These are phyloP conservation scores for Megatriorchis doriae DNA, from an alignment of 2,113 vertebrate genomes.

Conservation along the genomic window DNA sequence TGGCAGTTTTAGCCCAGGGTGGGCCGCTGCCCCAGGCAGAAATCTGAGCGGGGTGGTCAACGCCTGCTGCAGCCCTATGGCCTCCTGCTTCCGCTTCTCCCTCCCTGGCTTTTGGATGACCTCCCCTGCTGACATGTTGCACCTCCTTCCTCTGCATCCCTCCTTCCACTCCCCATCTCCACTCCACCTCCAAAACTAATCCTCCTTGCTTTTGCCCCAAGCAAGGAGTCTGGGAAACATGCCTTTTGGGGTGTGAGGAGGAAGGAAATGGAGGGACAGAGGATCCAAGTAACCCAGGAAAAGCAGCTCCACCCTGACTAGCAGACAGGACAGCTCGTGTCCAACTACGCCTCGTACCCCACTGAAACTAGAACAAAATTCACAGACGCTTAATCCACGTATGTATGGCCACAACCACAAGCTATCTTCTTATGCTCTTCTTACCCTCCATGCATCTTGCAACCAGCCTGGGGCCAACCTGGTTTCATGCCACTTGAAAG, in stretches of 20 bases:
- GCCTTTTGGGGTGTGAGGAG: background rate
- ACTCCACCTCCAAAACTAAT: background rate
- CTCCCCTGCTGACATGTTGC: background rate
- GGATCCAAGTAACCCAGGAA: rapidly evolving
- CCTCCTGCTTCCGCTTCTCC: background rate
- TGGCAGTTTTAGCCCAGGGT: background rate
- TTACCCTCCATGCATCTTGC: background rate
- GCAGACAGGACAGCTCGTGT: background rate
- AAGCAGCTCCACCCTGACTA: background rate
- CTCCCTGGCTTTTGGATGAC: background rate
- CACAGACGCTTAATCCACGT: too few relatives aligned
- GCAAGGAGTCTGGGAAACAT: background rate
- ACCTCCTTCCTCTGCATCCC: background rate
- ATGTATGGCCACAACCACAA: background rate
- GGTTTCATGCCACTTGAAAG: background rate
- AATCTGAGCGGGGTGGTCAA: background rate
- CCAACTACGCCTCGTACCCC: background rate
- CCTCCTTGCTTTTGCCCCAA: background rate
- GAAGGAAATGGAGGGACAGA: background rate
- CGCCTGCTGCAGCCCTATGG: background rate
- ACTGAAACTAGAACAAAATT: background rate
- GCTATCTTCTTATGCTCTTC: background rate
- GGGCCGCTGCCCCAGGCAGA: background rate
- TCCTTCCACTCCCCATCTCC: background rate
- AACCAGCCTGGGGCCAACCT: background rate